phyloP scores from a whole-genome alignment of 2,888 invertebrate genomes.

The Pegoplata infirma region DNA sequence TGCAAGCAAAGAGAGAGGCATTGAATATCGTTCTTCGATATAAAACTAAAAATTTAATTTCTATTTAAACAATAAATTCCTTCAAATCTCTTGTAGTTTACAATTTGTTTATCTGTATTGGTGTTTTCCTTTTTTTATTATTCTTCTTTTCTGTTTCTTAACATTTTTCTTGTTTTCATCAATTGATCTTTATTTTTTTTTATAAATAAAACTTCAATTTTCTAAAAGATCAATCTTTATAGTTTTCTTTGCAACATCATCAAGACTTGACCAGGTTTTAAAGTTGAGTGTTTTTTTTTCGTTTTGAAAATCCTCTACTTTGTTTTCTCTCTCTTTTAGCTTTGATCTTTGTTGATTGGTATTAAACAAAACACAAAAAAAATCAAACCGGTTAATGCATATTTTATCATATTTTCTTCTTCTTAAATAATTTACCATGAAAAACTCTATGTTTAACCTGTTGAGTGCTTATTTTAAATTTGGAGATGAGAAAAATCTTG shows the following conservation, averaged over 20 bases:
- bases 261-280: constrained; percentile 13
- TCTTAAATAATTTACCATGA: not conserved
- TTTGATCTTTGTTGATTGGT: constrained; percentile 5
- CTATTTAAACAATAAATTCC: too few relatives aligned
- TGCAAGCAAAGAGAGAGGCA: too few relatives aligned
- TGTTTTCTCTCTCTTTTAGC: not conserved
- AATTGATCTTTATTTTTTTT: constrained; percentile 1
- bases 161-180: not conserved
- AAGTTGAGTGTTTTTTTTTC: not conserved
- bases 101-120: too few relatives aligned
- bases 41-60: too few relatives aligned
- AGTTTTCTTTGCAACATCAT: not conserved
- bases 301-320: not conserved
- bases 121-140: not conserved
- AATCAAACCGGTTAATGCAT: constrained; percentile 24
- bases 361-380: too few relatives aligned
- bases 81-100: not conserved
- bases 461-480: too few relatives aligned
- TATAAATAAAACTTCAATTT: constrained; percentile 30
- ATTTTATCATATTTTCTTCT: constrained; percentile 32
- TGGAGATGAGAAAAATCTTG: too few relatives aligned
- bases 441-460: too few relatives aligned
- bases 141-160: constrained; percentile 2
- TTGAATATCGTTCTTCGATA: too few relatives aligned
- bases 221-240: constrained; percentile 35